Base-by-base conservation (phyloP, 2,113 vertebrate genomes). In the Halichoerus grypus region DNA sequence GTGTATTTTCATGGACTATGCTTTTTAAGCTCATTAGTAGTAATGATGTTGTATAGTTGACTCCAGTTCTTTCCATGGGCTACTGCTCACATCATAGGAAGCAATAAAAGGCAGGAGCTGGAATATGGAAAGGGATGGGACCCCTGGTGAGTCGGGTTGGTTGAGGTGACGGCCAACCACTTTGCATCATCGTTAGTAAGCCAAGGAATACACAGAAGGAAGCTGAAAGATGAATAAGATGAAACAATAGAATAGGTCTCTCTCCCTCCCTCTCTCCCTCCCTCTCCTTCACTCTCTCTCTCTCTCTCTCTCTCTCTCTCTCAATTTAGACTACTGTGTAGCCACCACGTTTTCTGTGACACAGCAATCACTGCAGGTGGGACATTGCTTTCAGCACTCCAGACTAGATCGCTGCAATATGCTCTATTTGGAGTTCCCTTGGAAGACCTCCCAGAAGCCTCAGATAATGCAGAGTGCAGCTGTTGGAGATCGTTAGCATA, bases 1-100 rank as follows among this genome's bases (percentile, higher is more conserved):
- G 77, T 96, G 63, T 94, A 33, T 98, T 98, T 98, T 97, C 97
- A 98, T 72, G 93, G 92, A 92, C 95, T 97, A 16, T 97, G 95
- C 91, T 93, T 98, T 98, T 97, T 96, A 97, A 98, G 92, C 74
- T 98, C 91, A 97, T 98, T 98, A 98, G 98, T 97, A 98, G 74
- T 95, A 98, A 97, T 92, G 97, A 97, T 96, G 69, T 97, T 98
- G 95, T 88, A 98, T 65, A 84, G 90, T 94, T 98, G 98, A 77
- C 91, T 97, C 94, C 77, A 96, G 83, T 95, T 92, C 93, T 97
- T 97, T 98, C 88, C 94, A 96, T 65, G 91, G 98, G 28, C 63
- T 95, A 71, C 94, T 98, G 97, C 96, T 96, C 97, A 55, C 89
- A 91, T 95, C 91, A 89, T 77, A 98, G 85, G 53, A 97, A 98